phyloP scores from a whole-genome alignment of 2,797 vertebrate species.

The Alosa sapidissima region DNA sequence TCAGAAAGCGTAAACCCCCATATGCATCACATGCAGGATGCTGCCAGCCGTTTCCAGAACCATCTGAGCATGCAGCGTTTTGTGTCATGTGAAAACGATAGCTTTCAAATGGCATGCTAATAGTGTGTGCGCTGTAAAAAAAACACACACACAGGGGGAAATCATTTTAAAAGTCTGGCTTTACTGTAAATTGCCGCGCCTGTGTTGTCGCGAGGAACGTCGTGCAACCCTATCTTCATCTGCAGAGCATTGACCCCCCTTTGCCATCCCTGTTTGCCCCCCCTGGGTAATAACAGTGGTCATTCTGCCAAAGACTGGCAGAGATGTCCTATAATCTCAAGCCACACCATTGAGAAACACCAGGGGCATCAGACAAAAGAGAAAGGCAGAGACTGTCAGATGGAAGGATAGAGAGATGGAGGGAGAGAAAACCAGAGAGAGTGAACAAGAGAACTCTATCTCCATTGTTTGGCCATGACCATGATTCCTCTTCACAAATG shows the following conservation, averaged over 20 bases:
- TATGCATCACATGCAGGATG: neutral
- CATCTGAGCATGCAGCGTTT: slow-evolving; percentile 2
- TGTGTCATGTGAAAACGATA: slow-evolving; percentile 13
- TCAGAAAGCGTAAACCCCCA: neutral
- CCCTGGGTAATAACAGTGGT: slow-evolving; percentile 48
- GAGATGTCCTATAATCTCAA: slow-evolving; percentile 50
- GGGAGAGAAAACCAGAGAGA: neutral
- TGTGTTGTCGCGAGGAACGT: neutral
- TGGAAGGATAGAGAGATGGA: neutral
- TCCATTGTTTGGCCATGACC: neutral
- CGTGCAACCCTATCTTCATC: slow-evolving; percentile 38
- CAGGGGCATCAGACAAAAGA: slow-evolving; percentile 5
- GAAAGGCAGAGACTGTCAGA: slow-evolving; percentile 7
- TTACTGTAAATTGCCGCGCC: neutral
- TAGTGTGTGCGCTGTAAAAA: neutral
- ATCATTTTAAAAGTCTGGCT: neutral
- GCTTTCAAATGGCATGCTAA: slow-evolving; percentile 16
- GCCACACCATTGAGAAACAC: slow-evolving; percentile 15
- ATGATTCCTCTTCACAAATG: neutral
- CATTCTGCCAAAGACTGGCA: slow-evolving; percentile 28
- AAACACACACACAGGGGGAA: neutral
- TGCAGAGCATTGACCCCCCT: slow-evolving; percentile 31
- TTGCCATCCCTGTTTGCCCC: slow-evolving; percentile 34
- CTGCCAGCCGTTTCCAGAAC: neutral
- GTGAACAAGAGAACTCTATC: neutral